Evolutionary conservation across 2,797 vertebrate genomes (phyloP).

Genomic region (Pseudotriccus pelzelni): DNA sequence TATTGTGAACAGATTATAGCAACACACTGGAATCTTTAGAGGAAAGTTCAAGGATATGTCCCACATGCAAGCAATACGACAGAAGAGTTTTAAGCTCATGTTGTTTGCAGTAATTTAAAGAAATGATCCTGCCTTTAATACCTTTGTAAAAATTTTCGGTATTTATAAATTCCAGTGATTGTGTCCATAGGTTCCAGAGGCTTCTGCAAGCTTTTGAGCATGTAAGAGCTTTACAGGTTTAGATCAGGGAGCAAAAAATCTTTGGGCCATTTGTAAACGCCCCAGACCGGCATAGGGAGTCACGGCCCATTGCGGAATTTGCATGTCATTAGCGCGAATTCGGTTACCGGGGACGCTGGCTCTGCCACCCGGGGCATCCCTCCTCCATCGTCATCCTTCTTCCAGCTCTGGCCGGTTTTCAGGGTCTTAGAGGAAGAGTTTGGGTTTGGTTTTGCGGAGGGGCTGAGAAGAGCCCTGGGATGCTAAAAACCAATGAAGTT

Average conservation of each 20-base stretch:
- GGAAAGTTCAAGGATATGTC: background rate
- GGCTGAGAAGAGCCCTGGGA: background rate
- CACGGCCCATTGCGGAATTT: background rate
- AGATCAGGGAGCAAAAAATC: background rate
- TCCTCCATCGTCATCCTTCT: background rate
- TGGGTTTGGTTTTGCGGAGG: background rate
- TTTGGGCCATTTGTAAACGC: background rate
- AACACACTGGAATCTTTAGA: background rate
- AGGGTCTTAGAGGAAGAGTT: background rate
- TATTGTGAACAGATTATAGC: background rate
- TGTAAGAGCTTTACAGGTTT: background rate
- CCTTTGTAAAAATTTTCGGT: background rate
- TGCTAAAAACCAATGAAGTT: background rate
- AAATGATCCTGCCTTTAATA: background rate
- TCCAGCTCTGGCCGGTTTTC: background rate
- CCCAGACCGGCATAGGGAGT: background rate
- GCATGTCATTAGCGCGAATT: background rate
- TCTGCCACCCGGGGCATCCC: background rate
- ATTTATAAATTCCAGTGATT: background rate
- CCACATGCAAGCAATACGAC: rapidly evolving
- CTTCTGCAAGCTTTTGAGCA: background rate
- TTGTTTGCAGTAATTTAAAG: background rate
- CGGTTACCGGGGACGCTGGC: background rate
- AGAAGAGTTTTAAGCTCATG: background rate
- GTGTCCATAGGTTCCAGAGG: background rate